A percentile compares a stretch with the other conserved stretches of the same genome.
phyloP scores from a whole-genome alignment of 2,113 vertebrate species.

The Bothrops jararaca region DNA sequence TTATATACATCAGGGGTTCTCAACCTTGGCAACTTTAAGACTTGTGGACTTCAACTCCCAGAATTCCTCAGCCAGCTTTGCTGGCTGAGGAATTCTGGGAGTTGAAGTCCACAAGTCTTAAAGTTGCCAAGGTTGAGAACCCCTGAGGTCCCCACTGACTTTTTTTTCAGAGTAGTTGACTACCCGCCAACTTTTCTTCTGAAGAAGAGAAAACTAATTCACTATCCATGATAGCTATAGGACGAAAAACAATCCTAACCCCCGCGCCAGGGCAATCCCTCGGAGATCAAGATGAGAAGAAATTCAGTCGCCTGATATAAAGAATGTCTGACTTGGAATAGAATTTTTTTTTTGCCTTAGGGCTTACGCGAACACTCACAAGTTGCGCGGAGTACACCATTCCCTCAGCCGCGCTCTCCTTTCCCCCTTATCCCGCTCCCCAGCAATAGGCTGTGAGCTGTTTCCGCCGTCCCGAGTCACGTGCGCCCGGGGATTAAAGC shows the following conservation, averaged over 20 bases:
- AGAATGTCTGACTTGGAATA: background rate
- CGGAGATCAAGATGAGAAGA: background rate
- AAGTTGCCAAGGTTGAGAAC: no score
- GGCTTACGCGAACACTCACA: background rate
- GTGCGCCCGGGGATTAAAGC: conserved; percentile 17
- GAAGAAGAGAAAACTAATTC: background rate
- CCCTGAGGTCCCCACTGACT: background rate
- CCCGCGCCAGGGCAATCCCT: background rate
- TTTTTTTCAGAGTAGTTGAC: background rate
- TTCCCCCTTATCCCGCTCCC: background rate
- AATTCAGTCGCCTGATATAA: background rate
- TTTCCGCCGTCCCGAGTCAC: conserved; percentile 19
- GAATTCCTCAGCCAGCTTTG: no score
- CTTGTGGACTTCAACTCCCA: no score
- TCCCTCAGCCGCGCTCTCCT: background rate
- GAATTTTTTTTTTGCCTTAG: background rate
- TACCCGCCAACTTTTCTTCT: background rate
- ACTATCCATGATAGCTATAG: background rate
- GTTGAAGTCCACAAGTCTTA: no score
- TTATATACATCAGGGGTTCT: no score
- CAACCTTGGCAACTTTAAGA: no score
- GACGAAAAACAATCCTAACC: background rate
- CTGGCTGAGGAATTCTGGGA: no score
- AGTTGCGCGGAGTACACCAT: background rate
- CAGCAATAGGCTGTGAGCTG: background rate